Base-by-base conservation (phyloP, 2,113 vertebrate genomes). In the Egretta garzetta region DNA sequence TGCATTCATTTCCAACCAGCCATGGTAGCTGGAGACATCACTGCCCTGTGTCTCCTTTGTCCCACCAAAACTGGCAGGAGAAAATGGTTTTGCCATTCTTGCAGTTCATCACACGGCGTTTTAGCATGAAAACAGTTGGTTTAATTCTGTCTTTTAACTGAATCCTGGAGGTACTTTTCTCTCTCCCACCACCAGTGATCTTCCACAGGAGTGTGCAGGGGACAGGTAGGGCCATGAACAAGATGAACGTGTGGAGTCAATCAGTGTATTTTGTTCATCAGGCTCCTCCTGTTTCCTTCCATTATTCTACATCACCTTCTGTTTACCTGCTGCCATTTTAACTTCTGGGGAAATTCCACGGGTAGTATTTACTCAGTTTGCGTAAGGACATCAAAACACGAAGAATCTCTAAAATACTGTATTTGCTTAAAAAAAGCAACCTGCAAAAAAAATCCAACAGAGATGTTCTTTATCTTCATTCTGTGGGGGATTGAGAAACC, bases 401-500 rank as follows among this genome's bases (percentile, higher is more conserved):
- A 79, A 72, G 83, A 50, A 43, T 84, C 16, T 63, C 30, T 79
- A 23, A 96, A 96, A 93, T 86, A 89, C 73, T 92, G 45, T 85
- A 75, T 91, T 93, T 92, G 33, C 62, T 82, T 91, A 43, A 93
- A 95, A 93, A 84, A 94, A 63, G 39, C 62, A 94, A 89, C 35
- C 6, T 56, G 27, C 19, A 64, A 87, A 71, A 74, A 64, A 55
- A 49, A 17, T 30, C 45, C 72, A 80, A 39, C 66, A 50, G 82
- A 80, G 45, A 22, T 92, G 70, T 94, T 96, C 94, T 91, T 93
- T 94, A 75, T 96, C 89, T 87, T 71, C 84, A 5, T 96, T 80
- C 83, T 88, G 91, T 95, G 95, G 83, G 91, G 93, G 89, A 93
- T 47, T 91, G 93, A 97, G 93, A 97, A 97, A 94, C 88, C 83